phyloP scores from a whole-genome alignment of 2,797 vertebrate genomes.

The Pseudochromis fuscus region DNA sequence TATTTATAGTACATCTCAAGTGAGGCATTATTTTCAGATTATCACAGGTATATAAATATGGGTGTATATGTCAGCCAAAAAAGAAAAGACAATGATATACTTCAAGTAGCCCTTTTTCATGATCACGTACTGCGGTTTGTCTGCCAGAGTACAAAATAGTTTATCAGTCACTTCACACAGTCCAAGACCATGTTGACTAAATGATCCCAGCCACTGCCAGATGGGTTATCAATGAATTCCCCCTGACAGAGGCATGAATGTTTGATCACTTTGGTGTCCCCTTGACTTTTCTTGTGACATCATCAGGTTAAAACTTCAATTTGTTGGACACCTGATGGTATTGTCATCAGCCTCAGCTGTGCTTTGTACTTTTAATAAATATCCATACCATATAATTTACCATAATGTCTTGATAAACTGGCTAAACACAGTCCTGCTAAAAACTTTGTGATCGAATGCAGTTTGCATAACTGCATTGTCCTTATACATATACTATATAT shows the following conservation, averaged over 20 bases:
- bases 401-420: too few relatives aligned
- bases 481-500: too few relatives aligned
- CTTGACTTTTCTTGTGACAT: neutral
- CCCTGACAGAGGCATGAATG: neutral
- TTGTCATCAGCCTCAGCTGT: too few relatives aligned
- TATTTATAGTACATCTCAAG: too few relatives aligned
- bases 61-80: neutral
- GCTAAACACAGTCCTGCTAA: too few relatives aligned
- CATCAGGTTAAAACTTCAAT: neutral
- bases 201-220: too few relatives aligned
- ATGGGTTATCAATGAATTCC: too few relatives aligned
- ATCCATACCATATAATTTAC: too few relatives aligned
- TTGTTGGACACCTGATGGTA: neutral
- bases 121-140: neutral
- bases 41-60: neutral
- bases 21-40: neutral
- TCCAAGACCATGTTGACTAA: neutral
- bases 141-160: neutral
- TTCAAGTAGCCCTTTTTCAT: neutral
- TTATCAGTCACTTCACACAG: too few relatives aligned
- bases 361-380: neutral
- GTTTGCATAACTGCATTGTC: neutral
- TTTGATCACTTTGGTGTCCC: neutral
- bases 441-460: too few relatives aligned
- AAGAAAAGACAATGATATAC: neutral